A percentile compares a stretch with the other conserved stretches of the same genome.
phyloP scores from a whole-genome alignment of 2,888 invertebrate genomes.

The Noctua comes region DNA sequence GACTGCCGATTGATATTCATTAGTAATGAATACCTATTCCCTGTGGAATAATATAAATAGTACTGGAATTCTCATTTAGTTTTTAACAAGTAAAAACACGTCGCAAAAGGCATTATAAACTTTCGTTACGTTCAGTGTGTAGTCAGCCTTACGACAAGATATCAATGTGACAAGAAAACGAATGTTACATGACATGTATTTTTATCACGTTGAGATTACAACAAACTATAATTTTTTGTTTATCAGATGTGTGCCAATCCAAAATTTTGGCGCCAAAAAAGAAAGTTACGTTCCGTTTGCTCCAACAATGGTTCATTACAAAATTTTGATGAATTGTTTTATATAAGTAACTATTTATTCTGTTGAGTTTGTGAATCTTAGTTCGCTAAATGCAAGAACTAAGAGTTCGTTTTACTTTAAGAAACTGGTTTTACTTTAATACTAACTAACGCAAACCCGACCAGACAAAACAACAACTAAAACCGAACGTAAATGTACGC shows the following conservation, averaged over 20 bases:
- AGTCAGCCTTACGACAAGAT: conserved; percentile 19
- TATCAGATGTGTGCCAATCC: not conserved
- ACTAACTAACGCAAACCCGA: not conserved
- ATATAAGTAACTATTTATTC: not conserved
- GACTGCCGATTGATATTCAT: too few species aligned
- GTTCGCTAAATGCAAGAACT: not conserved
- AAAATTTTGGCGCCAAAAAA: conserved; percentile 19
- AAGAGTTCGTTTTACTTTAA: not conserved
- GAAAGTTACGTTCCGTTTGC: conserved; percentile 20
- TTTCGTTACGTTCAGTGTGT: conserved; percentile 4
- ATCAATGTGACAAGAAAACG: conserved; percentile 9
- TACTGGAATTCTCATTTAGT: not conserved
- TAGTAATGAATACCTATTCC: not conserved
- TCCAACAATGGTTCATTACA: not conserved
- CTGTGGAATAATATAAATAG: too few species aligned
- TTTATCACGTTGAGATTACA: not conserved
- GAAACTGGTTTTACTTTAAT: not conserved
- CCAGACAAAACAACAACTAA: not conserved
- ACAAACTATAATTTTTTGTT: not conserved
- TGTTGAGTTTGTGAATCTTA: not conserved
- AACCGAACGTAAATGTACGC: conserved; percentile 49
- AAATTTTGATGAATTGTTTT: not conserved
- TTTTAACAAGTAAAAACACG: not conserved
- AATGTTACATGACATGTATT: conserved; percentile 17
- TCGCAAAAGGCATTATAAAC: not conserved